Evolutionary conservation across 2,797 vertebrate species (phyloP).

Genomic region (Coracias cyanogaster): DNA sequence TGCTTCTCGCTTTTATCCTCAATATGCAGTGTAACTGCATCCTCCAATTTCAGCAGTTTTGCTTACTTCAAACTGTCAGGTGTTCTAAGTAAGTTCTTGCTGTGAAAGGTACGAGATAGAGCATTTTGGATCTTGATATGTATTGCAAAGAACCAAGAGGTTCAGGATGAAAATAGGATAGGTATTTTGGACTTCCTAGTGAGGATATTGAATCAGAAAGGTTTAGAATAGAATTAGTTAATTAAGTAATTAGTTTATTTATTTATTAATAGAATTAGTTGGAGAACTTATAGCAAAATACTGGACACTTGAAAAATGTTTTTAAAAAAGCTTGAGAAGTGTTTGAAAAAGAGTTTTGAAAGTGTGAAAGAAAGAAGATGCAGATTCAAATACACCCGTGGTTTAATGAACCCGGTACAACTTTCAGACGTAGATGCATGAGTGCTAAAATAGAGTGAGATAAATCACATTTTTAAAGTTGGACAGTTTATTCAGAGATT

Average conservation of each 20-base stretch:
- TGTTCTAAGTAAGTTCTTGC: not conserved
- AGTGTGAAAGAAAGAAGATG: not conserved
- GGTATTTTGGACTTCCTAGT: not conserved
- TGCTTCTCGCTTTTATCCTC: not conserved
- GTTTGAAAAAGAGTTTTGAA: not conserved
- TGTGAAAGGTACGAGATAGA: not conserved
- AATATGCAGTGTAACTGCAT: not conserved
- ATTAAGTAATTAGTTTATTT: not conserved
- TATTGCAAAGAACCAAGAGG: not conserved
- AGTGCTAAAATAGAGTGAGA: not conserved
- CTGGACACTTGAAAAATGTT: not conserved
- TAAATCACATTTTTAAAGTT: not conserved
- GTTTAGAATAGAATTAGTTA: not conserved
- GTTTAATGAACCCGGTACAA: not conserved
- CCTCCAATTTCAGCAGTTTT: not conserved
- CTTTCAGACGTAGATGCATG: not conserved
- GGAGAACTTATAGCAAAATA: not conserved
- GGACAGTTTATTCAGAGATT: not conserved
- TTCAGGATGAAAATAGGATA: not conserved
- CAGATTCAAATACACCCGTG: not conserved
- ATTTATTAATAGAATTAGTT: not conserved
- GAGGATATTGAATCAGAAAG: not conserved
- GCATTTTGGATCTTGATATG: not conserved
- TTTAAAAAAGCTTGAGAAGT: too few species aligned
- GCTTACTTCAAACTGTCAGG: not conserved